phyloP scores from a whole-genome alignment of 2,113 vertebrate species.

The Pangasianodon gigas region DNA sequence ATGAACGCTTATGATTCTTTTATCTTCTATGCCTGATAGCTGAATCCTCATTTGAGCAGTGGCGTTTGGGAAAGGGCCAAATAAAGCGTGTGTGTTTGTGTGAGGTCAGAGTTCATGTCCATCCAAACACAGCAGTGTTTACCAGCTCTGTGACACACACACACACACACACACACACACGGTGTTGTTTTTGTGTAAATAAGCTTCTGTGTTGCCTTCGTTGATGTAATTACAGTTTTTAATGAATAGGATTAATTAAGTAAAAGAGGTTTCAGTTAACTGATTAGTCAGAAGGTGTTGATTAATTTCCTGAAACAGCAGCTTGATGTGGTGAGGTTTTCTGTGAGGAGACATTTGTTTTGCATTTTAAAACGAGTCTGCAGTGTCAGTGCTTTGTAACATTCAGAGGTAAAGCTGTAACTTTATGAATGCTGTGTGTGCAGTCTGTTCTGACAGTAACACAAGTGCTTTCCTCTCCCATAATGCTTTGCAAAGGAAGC shows the following conservation, averaged over 20 bases:
- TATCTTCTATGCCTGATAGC: neutral
- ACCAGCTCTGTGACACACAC: neutral
- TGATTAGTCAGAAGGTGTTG: neutral
- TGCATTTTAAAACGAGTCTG: neutral
- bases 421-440: neutral
- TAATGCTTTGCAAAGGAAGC: neutral
- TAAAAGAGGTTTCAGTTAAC: neutral
- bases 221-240: neutral
- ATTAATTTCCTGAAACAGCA: neutral
- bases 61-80: constrained; percentile 18
- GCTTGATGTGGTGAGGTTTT: no score
- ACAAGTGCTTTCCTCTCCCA: neutral
- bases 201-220: neutral
- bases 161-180: neutral
- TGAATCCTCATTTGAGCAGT: neutral
- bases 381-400: neutral
- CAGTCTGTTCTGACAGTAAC: neutral
- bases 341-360: neutral
- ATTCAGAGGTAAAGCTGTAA: neutral
- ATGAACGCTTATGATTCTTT: neutral
- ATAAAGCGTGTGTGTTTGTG: constrained; percentile 21
- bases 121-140: constrained; percentile 13
- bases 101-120: constrained; percentile 15
- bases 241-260: neutral
- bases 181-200: neutral